These are phyloP conservation scores for Suricata suricatta DNA, from an alignment of 2,113 vertebrate species.

Conservation along the genomic window DNA sequence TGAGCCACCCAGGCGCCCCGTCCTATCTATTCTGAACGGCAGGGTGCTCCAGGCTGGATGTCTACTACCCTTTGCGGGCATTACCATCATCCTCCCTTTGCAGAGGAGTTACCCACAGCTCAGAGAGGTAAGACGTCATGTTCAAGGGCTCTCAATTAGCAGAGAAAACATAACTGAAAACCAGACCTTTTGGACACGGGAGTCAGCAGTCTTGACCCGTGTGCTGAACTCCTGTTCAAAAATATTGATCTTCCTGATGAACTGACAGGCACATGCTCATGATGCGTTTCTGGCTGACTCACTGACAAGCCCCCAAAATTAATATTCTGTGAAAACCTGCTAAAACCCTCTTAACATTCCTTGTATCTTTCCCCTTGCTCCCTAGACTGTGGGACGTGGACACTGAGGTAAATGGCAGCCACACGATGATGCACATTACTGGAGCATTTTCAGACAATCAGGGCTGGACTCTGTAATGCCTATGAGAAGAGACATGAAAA, in stretches of 20 bases:
- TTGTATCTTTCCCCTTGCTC: background rate
- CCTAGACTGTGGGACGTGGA: accelerated
- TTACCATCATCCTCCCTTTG: background rate
- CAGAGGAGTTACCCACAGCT: background rate
- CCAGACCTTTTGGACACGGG: background rate
- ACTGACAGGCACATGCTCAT: background rate
- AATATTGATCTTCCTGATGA: accelerated
- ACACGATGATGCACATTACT: accelerated
- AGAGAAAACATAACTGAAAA: background rate
- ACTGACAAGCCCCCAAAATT: background rate
- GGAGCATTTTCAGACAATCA: background rate
- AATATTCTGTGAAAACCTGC: background rate
- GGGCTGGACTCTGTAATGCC: background rate
- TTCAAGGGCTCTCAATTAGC: background rate
- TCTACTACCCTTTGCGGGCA: background rate
- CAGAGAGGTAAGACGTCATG: background rate
- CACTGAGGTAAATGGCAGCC: background rate
- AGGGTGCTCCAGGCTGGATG: background rate
- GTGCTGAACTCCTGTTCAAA: background rate
- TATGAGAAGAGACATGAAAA: background rate
- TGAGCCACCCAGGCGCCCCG: too few relatives aligned
- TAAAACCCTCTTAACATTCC: background rate
- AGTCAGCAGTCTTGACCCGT: background rate
- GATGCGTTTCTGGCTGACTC: background rate
- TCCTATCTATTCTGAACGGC: background rate